phyloP scores from a whole-genome alignment of 2,797 vertebrate species.

The Gouania willdenowi region DNA sequence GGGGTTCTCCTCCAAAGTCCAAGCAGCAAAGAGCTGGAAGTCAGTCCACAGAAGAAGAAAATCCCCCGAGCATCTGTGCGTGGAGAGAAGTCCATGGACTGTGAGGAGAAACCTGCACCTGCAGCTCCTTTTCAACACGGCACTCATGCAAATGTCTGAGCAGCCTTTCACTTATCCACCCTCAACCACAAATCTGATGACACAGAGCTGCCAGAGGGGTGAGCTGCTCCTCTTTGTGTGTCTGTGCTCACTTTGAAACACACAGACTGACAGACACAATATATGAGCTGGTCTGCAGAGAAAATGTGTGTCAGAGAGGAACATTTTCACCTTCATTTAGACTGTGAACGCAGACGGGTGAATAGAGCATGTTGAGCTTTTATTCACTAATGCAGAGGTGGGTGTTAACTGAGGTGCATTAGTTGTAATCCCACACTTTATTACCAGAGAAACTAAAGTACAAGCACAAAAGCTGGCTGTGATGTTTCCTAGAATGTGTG shows the following conservation, averaged over 20 bases:
- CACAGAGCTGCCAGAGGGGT: constrained; percentile 51
- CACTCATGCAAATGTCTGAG: constrained; percentile 66
- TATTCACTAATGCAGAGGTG: constrained; percentile 7
- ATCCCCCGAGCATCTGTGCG: constrained; percentile 25
- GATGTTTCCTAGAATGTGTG: too few species aligned
- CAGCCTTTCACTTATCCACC: constrained; percentile 56
- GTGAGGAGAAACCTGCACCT: constrained; percentile 59
- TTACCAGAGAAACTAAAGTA: constrained; percentile 70
- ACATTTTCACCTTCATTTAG: too few species aligned
- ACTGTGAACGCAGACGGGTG: too few species aligned
- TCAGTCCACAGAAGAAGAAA: neutral
- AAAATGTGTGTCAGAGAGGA: too few species aligned
- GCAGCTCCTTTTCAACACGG: constrained; percentile 63
- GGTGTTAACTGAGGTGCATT: constrained; percentile 25
- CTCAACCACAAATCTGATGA: constrained; percentile 49
- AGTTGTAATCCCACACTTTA: constrained; percentile 24
- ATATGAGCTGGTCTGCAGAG: too few species aligned
- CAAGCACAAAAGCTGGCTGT: constrained; percentile 77
- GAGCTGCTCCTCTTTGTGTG: constrained; percentile 11
- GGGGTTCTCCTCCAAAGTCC: neutral
- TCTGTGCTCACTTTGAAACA: neutral
- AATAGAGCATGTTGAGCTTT: too few species aligned
- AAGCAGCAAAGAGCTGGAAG: constrained; percentile 7
- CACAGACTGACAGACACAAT: neutral
- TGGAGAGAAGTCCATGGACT: constrained; percentile 44